Evolutionary conservation across 2,113 vertebrate genomes (phyloP), one percentile per base, ranked within the genome.

Genomic region (Psilopsiagon aurifrons): DNA sequence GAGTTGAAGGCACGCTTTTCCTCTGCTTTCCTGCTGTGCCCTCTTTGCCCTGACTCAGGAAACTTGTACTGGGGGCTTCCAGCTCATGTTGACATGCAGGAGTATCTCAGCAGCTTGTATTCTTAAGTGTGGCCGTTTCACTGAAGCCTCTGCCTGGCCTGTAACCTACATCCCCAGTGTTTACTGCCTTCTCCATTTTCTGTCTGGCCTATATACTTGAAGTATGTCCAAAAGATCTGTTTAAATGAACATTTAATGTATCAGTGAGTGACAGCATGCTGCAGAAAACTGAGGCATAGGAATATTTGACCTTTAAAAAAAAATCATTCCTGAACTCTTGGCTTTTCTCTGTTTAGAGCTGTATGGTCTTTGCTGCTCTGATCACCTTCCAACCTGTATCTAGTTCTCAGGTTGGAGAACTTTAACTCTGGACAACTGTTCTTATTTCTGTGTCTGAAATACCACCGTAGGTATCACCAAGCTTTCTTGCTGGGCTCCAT

Each of bases 21-120:
- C 31, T 75, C 35, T 70, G 39, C 49, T 69, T 75, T 59, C 17
- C 37, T 51, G 73, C 39, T 84, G 13, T 84, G 13, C 33, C 13
- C 15, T 57, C 17, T 59, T 69, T 33, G 12, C 10, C 39, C 49
- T 5, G 2, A 39, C 27, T 59, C 28, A 67, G 33, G 37, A 73
- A 88, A 14, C 67, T 85, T 41, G 8, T 54, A 63, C 33, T 57
- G 20, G 20, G 82, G 52, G 7, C 70, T 82, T 15, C 33, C n/a
- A 39, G 33, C 20, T 86, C 27, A 23, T 1, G 1, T 0, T 5
- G 6, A 51, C 43, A 15, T 17, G 8, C 9, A 11, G 0, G 1
- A 37, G 23, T 52, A 18, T 74, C 13, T 83, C 17, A 55, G 44
- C 6, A 64, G 33, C 12, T 83, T 70, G 12, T 51, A 6, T 39